Evolutionary conservation across 2,797 vertebrate genomes (phyloP), one percentile per base, ranked within the genome.

Genomic region (Artibeus jamaicensis): DNA sequence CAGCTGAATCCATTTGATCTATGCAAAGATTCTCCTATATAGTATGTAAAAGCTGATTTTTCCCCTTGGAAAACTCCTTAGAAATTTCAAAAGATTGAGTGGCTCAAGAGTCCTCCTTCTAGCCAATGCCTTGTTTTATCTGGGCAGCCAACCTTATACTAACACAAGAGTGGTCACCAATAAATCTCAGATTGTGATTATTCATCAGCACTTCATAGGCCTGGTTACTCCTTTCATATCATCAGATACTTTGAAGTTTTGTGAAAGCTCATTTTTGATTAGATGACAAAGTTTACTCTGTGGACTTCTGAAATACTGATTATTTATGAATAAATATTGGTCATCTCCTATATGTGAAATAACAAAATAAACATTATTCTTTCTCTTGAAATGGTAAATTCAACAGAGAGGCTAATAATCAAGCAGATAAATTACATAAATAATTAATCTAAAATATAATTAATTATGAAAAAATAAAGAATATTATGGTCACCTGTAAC

Each of bases 171-270:
- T 88, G 32, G 14, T 90, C 91, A 96, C 71, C 71, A 89, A 68
- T 84, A 93, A 94, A 93, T 97, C 91, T 94, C 65, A 81, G 59
- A 62, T 42, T 86, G 19, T 93, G 84, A 92, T 93, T 92, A 89
- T 68, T 96, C n/a, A 83, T 57, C 5, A 70, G 57, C 32, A 86
- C 44, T 89, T 86, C 39, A 34, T n/a, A 92, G 83, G 32, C 39
- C 62, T 84, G 24, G 48, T 22, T 86, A 85, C 24, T 88, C 73
- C 34, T 89, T 96, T 95, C 59, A 55, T 48, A 89, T 86, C 24
- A 84, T 86, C n/a, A 62, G 46, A 84, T n/a, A 59, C 85, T 95
- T 91, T 96, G 93, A 95, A 89, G 76, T 86, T 89, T 50, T 87
- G n/a, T 86, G 70, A 70, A 50, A 32, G 57, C 65, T 57, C 57